phyloP scores from a whole-genome alignment of 2,888 invertebrate genomes.

The Diarsia dahlii region DNA sequence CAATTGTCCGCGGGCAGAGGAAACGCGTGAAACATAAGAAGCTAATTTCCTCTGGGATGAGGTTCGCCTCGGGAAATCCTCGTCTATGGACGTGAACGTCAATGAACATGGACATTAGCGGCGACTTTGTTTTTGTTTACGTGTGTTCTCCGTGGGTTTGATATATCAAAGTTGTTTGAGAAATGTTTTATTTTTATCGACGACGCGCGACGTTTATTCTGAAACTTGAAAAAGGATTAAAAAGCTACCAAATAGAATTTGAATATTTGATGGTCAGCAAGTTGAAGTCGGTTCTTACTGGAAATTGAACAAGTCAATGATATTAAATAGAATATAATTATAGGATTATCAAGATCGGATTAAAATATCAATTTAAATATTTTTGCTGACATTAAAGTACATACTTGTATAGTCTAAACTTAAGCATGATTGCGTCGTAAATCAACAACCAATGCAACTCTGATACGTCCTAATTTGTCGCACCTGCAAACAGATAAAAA shows the following conservation, averaged over 20 bases:
- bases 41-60: constrained; percentile 86
- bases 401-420: not conserved
- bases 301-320: constrained; percentile 2
- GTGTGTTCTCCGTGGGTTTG: constrained; percentile 45
- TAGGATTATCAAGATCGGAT: constrained; percentile 7
- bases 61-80: constrained; percentile 79
- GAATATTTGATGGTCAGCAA: constrained; percentile 14
- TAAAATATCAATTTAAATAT: constrained; percentile 15
- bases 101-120: constrained; percentile 66
- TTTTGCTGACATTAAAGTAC: not conserved
- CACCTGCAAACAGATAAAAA: constrained; percentile 26
- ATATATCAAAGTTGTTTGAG: constrained; percentile 26
- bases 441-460: constrained; percentile 17
- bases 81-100: constrained; percentile 74
- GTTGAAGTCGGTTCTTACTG: not conserved
- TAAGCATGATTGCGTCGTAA: constrained; percentile 5
- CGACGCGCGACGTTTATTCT: not conserved
- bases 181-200: constrained; percentile 11
- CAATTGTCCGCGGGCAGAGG: constrained; percentile 79
- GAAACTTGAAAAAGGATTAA: not conserved
- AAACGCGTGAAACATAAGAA: constrained; percentile 83
- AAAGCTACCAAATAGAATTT: constrained; percentile 15
- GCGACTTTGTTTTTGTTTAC: constrained; percentile 62
- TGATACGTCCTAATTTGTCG: constrained; percentile 21
- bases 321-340: not conserved